phyloP scores from a whole-genome alignment of 2,113 vertebrate genomes.

The Ovis canadensis region DNA sequence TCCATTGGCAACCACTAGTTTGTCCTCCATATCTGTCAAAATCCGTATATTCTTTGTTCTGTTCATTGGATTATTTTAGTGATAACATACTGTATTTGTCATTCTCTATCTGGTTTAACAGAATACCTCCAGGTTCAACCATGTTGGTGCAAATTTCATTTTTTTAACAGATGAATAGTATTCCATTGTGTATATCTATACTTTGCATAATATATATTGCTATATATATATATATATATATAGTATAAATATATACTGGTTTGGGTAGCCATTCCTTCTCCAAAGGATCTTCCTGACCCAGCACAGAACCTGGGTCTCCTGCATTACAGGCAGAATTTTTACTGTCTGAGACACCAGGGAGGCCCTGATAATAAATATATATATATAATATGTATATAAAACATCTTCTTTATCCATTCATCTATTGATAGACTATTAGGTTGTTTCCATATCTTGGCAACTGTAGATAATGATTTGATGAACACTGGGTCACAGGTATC shows the following conservation, averaged over 20 bases:
- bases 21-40: not conserved
- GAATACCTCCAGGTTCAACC: not conserved
- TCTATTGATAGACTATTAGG: not conserved
- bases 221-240: not conserved
- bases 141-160: not conserved
- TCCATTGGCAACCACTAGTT: not conserved
- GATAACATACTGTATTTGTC: not conserved
- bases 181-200: not conserved
- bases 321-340: not conserved
- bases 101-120: not conserved
- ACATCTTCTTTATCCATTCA: not conserved
- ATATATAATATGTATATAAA: not conserved
- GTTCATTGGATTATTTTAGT: not conserved
- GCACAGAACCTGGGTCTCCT: not conserved
- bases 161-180: not conserved
- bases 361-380: not conserved
- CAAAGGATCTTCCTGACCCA: not conserved
- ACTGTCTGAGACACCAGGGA: not conserved
- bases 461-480: not conserved
- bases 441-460: not conserved
- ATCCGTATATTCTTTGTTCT: not conserved
- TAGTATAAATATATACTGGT: not conserved
- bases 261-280: not conserved
- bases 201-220: not conserved
- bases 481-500: not conserved